Base-by-base conservation (phyloP, 2,888 invertebrate genomes). In the Thera obeliscata region DNA sequence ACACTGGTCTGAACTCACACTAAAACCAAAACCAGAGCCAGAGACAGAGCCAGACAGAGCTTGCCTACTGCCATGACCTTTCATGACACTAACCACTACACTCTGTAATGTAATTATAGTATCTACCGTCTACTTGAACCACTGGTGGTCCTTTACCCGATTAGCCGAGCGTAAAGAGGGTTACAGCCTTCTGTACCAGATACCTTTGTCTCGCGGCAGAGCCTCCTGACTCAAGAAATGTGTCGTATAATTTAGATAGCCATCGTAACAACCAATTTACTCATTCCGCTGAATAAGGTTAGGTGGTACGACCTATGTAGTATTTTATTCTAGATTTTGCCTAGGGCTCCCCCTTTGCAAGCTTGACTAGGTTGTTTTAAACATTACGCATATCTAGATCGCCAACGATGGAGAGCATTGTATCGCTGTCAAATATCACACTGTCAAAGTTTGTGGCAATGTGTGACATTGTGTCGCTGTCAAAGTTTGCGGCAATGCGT, bases 161-260 rank as follows among this genome's bases (percentile, higher is more conserved):
- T 69, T 63, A 78, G 70, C 61, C 64, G 71, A 64, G 57, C 62
- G 71, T 56, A 76, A 74, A 65, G 63, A 66, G 62, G 56, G 35
- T 64, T 55, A 41, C 64, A 57, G 64, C 66, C 56, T 64, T 43
- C 68, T 70, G 71, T 41, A 66, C 65, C 57, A 65, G 52, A 72
- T 64, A 56, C 65, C 63, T 69, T 70, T 49, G 43, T 67, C 48
- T 56, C 46, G 12, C 33, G 11, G 61, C 12, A 59, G 38, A 36
- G 12, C 38, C 55, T 46, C 48, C 22, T 3, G 55, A 55, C 48
- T 22, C 35, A 48, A 55, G 55, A 48, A 61, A 61, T 36, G 55
- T 61, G 55, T 46, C 48, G 46, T 56, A 46, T 61, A 55, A 61
- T 55, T 61, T 36, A 36, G 46, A 9, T 48, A 33, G 8, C 35